Conservation (phyloP, 2,888 invertebrate genomes). For the Cistogaster globosa region DNA sequence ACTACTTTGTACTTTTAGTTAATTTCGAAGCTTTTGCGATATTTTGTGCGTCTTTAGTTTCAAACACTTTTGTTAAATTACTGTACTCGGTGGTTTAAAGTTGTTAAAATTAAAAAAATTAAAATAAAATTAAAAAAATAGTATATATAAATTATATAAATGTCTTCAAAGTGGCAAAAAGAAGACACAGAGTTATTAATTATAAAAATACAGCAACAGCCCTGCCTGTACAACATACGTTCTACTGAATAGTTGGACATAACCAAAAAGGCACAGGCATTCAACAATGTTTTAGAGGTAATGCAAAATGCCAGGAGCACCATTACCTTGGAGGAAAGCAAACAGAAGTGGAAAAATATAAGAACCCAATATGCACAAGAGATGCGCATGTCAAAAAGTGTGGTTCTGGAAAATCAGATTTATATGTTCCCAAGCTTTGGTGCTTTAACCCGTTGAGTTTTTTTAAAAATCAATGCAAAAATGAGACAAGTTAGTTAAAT, state of each 20-base stretch:
- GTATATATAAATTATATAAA: background rate
- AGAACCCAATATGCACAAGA: background rate
- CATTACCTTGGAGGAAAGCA: background rate
- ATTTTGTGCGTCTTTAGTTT: too few species aligned
- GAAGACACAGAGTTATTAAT: constrained; percentile 3
- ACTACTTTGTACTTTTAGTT: too few species aligned
- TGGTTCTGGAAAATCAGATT: background rate
- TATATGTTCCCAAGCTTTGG: constrained; percentile 15
- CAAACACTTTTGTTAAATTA: too few species aligned
- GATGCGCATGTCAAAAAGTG: background rate
- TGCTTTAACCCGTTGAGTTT: background rate
- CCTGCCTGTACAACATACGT: constrained; percentile 2
- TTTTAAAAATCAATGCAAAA: background rate
- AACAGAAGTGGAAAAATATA: constrained; percentile 2
- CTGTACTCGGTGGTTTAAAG: too few species aligned
- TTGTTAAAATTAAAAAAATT: too few species aligned
- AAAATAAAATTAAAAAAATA: too few species aligned
- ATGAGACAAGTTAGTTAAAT: background rate
- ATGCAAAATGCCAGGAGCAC: background rate
- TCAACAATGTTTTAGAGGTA: constrained; percentile 1
- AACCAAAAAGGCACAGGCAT: constrained; percentile 3
- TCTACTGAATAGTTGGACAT: constrained; percentile 6
- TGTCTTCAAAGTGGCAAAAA: constrained; percentile 5
- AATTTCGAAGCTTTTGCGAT: too few species aligned
- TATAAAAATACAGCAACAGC: background rate